These are phyloP conservation scores for Merluccius polli DNA, from an alignment of 2,797 vertebrate genomes.

Conservation along the genomic window DNA sequence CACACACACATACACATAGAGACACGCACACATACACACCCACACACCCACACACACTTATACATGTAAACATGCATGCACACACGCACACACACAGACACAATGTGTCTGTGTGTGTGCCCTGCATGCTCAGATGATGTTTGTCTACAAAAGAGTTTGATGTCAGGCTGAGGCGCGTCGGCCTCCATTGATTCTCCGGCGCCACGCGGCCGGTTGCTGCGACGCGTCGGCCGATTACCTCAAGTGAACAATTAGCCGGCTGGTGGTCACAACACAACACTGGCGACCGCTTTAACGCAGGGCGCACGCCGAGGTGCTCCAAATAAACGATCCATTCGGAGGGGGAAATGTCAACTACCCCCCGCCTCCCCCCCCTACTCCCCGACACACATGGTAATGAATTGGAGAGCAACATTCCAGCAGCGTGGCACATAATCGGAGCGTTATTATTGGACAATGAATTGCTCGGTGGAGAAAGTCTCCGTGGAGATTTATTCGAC, in stretches of 20 bases:
- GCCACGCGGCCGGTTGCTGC: too few relatives aligned
- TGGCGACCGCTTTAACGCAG: conserved; percentile 45
- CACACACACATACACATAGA: neutral
- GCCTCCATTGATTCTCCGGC: too few relatives aligned
- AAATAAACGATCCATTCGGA: conserved; percentile 62
- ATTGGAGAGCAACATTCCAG: conserved; percentile 46
- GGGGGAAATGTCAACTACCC: conserved; percentile 58
- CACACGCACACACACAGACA: conserved; percentile 21
- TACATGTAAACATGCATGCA: too few relatives aligned
- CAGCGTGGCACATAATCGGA: conserved; percentile 33
- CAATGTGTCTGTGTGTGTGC: too few relatives aligned
- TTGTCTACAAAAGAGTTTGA: conserved; percentile 40
- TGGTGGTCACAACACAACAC: conserved; percentile 69
- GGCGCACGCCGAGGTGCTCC: conserved; percentile 61
- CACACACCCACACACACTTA: conserved; percentile 5
- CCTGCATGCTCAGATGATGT: conserved; percentile 47
- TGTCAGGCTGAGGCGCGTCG: conserved; percentile 61
- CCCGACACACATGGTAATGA: conserved; percentile 38
- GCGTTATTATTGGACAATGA: conserved; percentile 37
- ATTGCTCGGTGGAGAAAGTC: conserved; percentile 28
- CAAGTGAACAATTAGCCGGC: conserved; percentile 74
- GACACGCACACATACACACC: neutral
- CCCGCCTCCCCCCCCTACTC: neutral
- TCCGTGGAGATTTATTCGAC: neutral
- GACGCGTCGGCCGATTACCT: conserved; percentile 72